Conservation (phyloP, 2,888 invertebrate genomes). For the Rhagonycha fulva region DNA sequence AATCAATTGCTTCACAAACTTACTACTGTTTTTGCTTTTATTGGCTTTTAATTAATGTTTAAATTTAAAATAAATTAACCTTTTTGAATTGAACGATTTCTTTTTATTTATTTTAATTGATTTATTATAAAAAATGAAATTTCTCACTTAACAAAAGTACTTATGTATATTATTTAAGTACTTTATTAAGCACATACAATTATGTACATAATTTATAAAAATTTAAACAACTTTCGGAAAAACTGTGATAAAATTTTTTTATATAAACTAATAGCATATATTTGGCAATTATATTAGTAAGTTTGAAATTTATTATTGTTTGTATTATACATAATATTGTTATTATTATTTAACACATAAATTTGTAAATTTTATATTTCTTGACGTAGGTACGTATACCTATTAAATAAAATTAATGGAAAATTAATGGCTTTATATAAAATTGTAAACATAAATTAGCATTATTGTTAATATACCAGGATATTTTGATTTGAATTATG, state of each 20-base stretch:
- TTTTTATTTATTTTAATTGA: not conserved
- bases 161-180: not conserved
- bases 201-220: not conserved
- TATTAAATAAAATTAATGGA: constrained; percentile 3
- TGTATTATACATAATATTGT: constrained; percentile 19
- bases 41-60: not conserved
- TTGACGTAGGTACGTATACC: not conserved
- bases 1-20: constrained; percentile 44
- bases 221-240: constrained; percentile 1
- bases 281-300: constrained; percentile 45
- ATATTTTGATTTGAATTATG: not conserved
- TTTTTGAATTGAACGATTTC: not conserved
- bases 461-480: not conserved
- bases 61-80: not conserved
- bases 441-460: not conserved
- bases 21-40: constrained; percentile 47
- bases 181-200: not conserved
- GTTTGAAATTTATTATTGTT: constrained; percentile 37
- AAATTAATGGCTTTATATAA: constrained; percentile 11
- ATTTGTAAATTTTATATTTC: constrained; percentile 28
- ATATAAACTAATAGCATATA: constrained; percentile 8
- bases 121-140: not conserved
- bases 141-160: not conserved
- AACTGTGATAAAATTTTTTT: constrained; percentile 33
- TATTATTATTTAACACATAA: constrained; percentile 20